Base-by-base conservation (phyloP, 2,888 invertebrate species). In the Cyclophora albipunctata region DNA sequence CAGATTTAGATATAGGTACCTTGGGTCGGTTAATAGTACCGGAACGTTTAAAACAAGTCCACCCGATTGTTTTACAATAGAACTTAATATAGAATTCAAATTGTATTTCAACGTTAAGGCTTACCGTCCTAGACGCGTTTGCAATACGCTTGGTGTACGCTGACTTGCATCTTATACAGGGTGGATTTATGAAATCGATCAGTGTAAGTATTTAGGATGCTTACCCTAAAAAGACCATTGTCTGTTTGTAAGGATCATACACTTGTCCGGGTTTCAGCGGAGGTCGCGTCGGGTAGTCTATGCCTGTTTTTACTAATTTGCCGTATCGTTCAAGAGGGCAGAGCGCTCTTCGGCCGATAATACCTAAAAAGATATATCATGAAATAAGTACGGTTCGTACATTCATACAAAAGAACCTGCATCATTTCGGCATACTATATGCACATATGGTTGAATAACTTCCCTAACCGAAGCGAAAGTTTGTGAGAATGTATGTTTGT, bases 171-270 rank as follows among this genome's bases (percentile, higher is more conserved):
- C 20, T n/a, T n/a, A 20, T 20, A 20, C 20, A 20, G 20, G 20
- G 20, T 20, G 20, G 20, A 20, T 20, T 20, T 20, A 20, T 20
- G 20, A 20, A 20, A 20, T 20, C 20, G 20, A 20, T 20, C 20
- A 20, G 20, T 20, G 20, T 20, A 20, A 20, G 20, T 20, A 20
- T 20, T 20, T 20, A 2, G 20, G 20, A 20, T 20, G 63, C 73
- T 51, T 67, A 84, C 88, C 87, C 86, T 55, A 87, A 67, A 56
- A 86, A 88, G 42, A 88, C 69, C 59, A 85, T 62, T 7, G 87
- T 86, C 64, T 88, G 88, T 55, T 86, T 85, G 69, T 83, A 86
- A 37, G 87, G 87, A 57, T 88, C 79, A 68, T 87, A 87, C 55
- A 83, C 65, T 61, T 85, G 84, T 34, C 76, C 83, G 4, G 74